phyloP scores from a whole-genome alignment of 2,797 vertebrate genomes.

The Phoeniculus purpureus region DNA sequence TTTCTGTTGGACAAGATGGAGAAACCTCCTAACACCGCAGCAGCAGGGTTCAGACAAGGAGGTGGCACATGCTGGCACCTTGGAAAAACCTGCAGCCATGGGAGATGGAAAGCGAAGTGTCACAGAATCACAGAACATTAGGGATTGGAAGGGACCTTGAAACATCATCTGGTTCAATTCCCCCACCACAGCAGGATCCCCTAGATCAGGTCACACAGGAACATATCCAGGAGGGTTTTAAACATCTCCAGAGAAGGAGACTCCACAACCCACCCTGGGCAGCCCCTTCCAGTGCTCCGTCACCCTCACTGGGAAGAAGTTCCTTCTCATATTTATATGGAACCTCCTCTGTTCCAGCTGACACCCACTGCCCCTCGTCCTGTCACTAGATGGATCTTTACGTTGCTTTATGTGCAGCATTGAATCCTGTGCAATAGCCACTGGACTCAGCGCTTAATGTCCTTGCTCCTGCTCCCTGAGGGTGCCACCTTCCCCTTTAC shows the following conservation, averaged over 20 bases:
- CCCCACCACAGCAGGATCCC: no score
- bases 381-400: no score
- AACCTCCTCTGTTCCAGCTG: no score
- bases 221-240: no score
- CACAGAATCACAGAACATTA: neutral
- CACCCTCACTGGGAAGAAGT: no score
- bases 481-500: neutral
- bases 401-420: neutral
- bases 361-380: no score
- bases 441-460: neutral
- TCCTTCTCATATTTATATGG: no score
- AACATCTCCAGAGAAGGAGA: no score
- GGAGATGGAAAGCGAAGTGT: neutral
- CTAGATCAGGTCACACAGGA: no score
- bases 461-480: neutral
- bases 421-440: neutral
- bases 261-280: no score
- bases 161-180: neutral
- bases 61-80: neutral
- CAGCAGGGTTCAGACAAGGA: neutral
- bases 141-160: neutral
- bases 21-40: neutral
- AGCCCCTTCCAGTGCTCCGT: no score
- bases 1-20: neutral
- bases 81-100: neutral